phyloP scores from a whole-genome alignment of 2,888 invertebrate species.

The Galeruca laticollis region DNA sequence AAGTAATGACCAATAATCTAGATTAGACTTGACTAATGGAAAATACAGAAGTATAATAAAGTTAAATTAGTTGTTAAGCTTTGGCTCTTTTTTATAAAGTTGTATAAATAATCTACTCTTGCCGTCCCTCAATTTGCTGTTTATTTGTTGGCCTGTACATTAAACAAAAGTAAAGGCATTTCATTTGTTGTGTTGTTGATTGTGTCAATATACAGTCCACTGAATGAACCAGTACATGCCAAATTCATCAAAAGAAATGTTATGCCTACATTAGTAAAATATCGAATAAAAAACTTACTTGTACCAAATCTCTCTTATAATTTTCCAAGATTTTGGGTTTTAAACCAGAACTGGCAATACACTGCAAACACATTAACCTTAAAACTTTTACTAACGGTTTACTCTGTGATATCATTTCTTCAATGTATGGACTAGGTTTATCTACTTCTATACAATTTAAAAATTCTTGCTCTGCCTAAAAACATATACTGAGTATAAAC shows the following conservation, averaged over 20 bases:
- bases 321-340: slow-evolving; percentile 86
- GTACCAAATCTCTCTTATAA: slow-evolving; percentile 73
- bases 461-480: slow-evolving; percentile 87
- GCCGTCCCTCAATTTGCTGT: too few relatives aligned
- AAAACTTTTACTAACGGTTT: slow-evolving; percentile 86
- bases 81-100: too few relatives aligned
- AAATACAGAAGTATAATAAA: too few relatives aligned
- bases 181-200: too few relatives aligned
- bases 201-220: too few relatives aligned
- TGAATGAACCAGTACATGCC: too few relatives aligned
- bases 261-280: too few relatives aligned
- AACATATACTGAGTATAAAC: not conserved
- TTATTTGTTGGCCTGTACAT: too few relatives aligned
- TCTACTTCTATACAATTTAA: slow-evolving; percentile 93
- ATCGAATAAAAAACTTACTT: slow-evolving; percentile 55
- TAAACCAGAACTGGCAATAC: slow-evolving; percentile 90
- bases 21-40: not conserved
- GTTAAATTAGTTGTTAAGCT: too few relatives aligned
- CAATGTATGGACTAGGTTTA: slow-evolving; percentile 88
- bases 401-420: slow-evolving; percentile 90
- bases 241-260: too few relatives aligned
- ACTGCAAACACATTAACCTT: slow-evolving; percentile 92
- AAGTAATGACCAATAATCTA: not conserved
- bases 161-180: too few relatives aligned
- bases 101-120: too few relatives aligned